Conservation (phyloP, 2,797 vertebrate species). For the Coregonus sp. region DNA sequence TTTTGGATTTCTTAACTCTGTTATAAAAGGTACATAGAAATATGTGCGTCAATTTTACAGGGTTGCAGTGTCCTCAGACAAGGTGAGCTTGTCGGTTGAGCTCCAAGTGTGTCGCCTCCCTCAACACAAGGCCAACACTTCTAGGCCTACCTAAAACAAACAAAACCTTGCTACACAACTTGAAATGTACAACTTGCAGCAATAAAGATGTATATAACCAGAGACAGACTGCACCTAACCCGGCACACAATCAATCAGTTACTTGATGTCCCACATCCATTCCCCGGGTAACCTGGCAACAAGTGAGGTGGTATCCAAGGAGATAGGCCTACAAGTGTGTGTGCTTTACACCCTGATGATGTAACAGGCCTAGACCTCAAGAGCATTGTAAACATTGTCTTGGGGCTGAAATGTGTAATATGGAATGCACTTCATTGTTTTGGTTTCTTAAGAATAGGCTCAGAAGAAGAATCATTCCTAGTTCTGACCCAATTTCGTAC, state of each 20-base stretch:
- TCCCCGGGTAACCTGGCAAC: conserved; percentile 74
- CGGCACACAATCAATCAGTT: conserved; percentile 45
- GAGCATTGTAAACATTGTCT: background rate
- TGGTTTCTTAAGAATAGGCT: background rate
- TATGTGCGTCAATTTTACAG: conserved; percentile 28
- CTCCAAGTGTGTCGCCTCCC: background rate
- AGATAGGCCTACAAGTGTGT: conserved; percentile 15
- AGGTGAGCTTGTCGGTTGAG: background rate
- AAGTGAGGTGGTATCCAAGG: conserved; percentile 46
- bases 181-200: too few species aligned
- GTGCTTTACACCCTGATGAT: background rate
- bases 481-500: background rate
- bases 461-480: background rate
- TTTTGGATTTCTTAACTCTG: conserved; percentile 21
- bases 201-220: too few species aligned
- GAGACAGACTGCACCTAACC: conserved; percentile 11
- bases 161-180: too few species aligned
- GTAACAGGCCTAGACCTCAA: too few species aligned
- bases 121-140: too few species aligned
- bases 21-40: conserved; percentile 21
- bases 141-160: too few species aligned
- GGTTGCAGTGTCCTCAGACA: conserved; percentile 9
- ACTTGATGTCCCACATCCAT: conserved; percentile 57
- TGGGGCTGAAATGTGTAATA: background rate
- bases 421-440: background rate